These are phyloP conservation scores for Mythimna loreyi DNA, from an alignment of 2,888 invertebrate species.

Conservation along the genomic window DNA sequence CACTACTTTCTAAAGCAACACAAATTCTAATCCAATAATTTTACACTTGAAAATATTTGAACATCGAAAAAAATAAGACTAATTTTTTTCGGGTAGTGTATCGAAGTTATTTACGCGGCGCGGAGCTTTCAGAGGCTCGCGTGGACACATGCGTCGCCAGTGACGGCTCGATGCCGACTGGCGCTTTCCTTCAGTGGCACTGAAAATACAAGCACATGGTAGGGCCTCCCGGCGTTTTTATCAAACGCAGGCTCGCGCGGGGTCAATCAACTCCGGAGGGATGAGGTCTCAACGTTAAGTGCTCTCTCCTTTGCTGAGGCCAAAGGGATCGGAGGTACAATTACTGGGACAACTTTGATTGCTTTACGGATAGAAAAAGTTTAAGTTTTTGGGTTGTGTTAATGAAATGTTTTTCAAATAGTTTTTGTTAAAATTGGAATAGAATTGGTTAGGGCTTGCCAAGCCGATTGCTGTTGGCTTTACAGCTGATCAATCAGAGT, in stretches of 20 bases:
- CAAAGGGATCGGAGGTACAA: constrained; percentile 47
- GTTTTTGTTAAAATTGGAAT: too few relatives aligned
- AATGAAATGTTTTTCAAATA: background rate
- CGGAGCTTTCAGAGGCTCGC: constrained; percentile 54
- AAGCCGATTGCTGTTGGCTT: too few relatives aligned
- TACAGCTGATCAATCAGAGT: too few relatives aligned
- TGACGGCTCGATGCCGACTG: constrained; percentile 81
- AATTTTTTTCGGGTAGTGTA: constrained; percentile 59
- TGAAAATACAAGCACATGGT: constrained; percentile 83
- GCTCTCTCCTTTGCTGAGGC: constrained; percentile 64
- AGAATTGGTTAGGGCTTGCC: too few relatives aligned
- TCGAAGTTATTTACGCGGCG: constrained; percentile 87
- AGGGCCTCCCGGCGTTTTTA: constrained; percentile 80
- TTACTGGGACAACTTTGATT: constrained; percentile 54
- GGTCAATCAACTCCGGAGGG: constrained; percentile 85
- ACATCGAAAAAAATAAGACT: constrained; percentile 43
- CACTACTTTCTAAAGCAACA: constrained; percentile 20
- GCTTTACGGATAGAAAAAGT: constrained; percentile 22
- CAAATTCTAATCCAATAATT: constrained; percentile 11
- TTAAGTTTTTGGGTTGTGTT: background rate
- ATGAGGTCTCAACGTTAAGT: constrained; percentile 74
- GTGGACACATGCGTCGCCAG: constrained; percentile 65
- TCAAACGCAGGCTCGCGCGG: constrained; percentile 77
- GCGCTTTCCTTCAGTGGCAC: constrained; percentile 73
- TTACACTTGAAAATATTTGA: constrained; percentile 6